Conservation (phyloP, 2,888 invertebrate species). For the Acleris emargana region DNA sequence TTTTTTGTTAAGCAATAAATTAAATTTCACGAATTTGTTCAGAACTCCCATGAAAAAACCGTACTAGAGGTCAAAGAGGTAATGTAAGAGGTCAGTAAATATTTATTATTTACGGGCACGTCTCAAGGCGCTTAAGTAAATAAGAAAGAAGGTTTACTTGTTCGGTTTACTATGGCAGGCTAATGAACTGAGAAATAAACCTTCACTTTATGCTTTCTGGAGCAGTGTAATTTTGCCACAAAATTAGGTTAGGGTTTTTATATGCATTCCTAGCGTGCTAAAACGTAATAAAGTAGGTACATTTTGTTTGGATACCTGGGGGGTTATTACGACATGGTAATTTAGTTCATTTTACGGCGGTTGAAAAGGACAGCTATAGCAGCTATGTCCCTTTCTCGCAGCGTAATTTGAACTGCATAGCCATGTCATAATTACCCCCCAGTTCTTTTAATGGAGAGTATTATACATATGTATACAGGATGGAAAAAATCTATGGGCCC, state of each 20-base stretch:
- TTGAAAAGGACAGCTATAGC: too few relatives aligned
- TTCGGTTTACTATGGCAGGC: neutral
- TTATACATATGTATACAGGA: too few relatives aligned
- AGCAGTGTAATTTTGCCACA: neutral
- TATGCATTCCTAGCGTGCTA: neutral
- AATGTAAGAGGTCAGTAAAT: neutral
- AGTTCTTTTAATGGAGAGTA: too few relatives aligned
- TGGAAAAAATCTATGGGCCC: too few relatives aligned
- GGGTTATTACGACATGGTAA: too few relatives aligned
- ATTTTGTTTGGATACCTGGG: too few relatives aligned
- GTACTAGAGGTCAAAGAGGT: neutral
- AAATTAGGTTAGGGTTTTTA: neutral
- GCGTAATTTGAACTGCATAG: too few relatives aligned
- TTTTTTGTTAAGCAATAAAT: too few relatives aligned
- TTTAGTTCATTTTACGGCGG: too few relatives aligned
- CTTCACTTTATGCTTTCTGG: neutral
- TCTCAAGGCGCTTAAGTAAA: constrained; percentile 1
- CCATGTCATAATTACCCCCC: too few relatives aligned
- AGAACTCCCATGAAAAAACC: neutral
- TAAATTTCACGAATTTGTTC: neutral
- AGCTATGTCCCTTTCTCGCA: too few relatives aligned
- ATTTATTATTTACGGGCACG: constrained; percentile 1
- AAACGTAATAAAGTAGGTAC: too few relatives aligned
- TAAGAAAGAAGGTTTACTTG: neutral
- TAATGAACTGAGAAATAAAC: constrained; percentile 7